phyloP scores from a whole-genome alignment of 2,888 invertebrate genomes.

The Drosophila macrothrix region DNA sequence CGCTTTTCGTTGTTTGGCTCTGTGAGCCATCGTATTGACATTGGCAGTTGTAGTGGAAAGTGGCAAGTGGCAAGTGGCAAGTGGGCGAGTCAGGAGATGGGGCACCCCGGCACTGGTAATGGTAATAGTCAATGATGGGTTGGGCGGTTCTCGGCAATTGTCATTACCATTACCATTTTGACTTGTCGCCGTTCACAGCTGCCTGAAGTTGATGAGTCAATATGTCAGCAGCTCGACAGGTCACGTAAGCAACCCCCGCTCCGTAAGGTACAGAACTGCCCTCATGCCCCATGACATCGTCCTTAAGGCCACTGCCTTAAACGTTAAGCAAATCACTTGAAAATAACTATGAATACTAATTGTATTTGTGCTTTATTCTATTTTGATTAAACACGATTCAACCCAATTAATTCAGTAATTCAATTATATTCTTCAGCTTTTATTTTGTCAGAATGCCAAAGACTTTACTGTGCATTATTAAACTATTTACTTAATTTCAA shows the following conservation, averaged over 20 bases:
- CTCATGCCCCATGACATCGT: neutral
- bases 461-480: neutral
- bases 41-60: constrained; percentile 25
- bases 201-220: constrained; percentile 77
- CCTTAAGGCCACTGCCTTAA: constrained; percentile 12
- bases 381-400: neutral
- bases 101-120: constrained; percentile 11
- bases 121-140: constrained; percentile 25
- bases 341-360: constrained; percentile 35
- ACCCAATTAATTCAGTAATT: neutral
- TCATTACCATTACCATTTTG: constrained; percentile 75
- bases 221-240: constrained; percentile 73
- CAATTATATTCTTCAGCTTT: neutral
- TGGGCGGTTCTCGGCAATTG: constrained; percentile 57
- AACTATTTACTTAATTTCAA: neutral
- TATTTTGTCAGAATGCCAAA: neutral
- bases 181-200: constrained; percentile 58
- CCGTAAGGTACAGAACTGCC: neutral
- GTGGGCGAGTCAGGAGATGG: neutral
- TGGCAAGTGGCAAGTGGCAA: constrained; percentile 9
- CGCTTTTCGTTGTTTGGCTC: constrained; percentile 51
- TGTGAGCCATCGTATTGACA: constrained; percentile 42
- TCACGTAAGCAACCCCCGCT: constrained; percentile 56
- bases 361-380: neutral
- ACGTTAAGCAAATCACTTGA: constrained; percentile 20